phyloP scores from a whole-genome alignment of 2,888 invertebrate species.

The Nemotelus nigrinus region DNA sequence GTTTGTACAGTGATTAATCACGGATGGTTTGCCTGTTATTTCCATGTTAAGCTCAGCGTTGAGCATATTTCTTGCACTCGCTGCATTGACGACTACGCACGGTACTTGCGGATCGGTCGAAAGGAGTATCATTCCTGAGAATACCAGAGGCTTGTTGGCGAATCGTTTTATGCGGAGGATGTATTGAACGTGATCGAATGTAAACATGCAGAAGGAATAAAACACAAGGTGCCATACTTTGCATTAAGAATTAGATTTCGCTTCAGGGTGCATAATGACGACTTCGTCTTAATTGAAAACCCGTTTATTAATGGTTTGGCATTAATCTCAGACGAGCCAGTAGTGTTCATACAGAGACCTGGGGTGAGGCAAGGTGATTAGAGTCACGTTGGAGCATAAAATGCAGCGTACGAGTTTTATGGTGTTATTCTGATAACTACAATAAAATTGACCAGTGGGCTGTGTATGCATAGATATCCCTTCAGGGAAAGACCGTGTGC shows the following conservation, averaged over 20 bases:
- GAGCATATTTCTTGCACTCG: too few relatives aligned
- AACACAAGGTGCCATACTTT: slow-evolving; percentile 39
- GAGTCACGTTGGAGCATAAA: neutral
- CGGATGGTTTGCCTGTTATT: slow-evolving; percentile 10
- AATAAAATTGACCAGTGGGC: too few relatives aligned
- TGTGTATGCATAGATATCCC: too few relatives aligned
- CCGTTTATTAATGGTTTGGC: slow-evolving; percentile 48
- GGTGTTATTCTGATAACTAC: too few relatives aligned
- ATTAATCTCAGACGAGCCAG: slow-evolving; percentile 43
- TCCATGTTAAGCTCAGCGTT: neutral
- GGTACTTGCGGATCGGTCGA: neutral
- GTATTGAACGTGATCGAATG: slow-evolving; percentile 11
- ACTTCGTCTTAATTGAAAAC: slow-evolving; percentile 48
- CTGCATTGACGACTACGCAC: neutral
- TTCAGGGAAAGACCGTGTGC: too few relatives aligned
- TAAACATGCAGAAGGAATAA: slow-evolving; percentile 17
- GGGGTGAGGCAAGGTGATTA: slow-evolving; percentile 9
- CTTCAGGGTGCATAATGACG: slow-evolving; percentile 39
- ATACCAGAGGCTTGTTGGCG: slow-evolving; percentile 15
- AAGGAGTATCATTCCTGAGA: neutral
- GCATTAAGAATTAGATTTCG: slow-evolving; percentile 39
- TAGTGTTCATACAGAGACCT: slow-evolving; percentile 21
- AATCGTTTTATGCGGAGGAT: neutral
- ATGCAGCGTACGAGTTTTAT: too few relatives aligned
- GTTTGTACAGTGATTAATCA: slow-evolving; percentile 49